Percentiles rank a stretch among this genome's conserved stretches.
Evolutionary conservation across 2,888 invertebrate species (phyloP).

Genomic region (Drosophila longiperda): DNA sequence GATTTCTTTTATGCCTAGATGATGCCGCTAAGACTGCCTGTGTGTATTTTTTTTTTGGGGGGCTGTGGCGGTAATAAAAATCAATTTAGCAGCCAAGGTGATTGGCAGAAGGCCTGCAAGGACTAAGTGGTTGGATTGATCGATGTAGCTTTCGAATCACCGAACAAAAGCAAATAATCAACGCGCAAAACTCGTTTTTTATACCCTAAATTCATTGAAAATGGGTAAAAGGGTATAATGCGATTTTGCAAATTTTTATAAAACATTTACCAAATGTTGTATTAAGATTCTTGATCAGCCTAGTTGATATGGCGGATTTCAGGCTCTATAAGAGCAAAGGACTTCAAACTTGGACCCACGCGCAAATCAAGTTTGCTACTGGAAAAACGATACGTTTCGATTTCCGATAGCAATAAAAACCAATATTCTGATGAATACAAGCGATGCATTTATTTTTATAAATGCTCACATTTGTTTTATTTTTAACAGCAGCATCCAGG

Average conservation of each 20-base stretch:
- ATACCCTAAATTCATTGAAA: neutral
- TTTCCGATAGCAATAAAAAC: no score
- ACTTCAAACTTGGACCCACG: neutral
- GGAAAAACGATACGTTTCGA: neutral
- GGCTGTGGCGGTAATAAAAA: slow-evolving; percentile 72
- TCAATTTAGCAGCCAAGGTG: slow-evolving; percentile 55
- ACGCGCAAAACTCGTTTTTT: slow-evolving; percentile 33
- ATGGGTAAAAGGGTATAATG: neutral
- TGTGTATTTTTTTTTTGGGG: slow-evolving; percentile 60
- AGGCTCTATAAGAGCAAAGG: neutral
- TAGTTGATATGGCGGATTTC: neutral
- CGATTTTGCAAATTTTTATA: neutral
- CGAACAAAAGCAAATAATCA: slow-evolving; percentile 28
- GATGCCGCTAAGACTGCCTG: slow-evolving; percentile 60
- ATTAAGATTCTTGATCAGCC: neutral
- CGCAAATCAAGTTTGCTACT: neutral
- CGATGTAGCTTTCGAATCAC: neutral
- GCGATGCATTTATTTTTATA: no score
- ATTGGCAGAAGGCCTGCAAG: slow-evolving; percentile 69
- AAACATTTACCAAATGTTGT: neutral
- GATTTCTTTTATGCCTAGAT: slow-evolving; percentile 56
- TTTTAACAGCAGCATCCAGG: neutral
- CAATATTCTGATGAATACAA: no score
- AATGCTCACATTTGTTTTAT: no score
- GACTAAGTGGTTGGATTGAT: slow-evolving; percentile 37